Evolutionary conservation across 2,113 vertebrate species (phyloP).

Genomic region (Uria lomvia): DNA sequence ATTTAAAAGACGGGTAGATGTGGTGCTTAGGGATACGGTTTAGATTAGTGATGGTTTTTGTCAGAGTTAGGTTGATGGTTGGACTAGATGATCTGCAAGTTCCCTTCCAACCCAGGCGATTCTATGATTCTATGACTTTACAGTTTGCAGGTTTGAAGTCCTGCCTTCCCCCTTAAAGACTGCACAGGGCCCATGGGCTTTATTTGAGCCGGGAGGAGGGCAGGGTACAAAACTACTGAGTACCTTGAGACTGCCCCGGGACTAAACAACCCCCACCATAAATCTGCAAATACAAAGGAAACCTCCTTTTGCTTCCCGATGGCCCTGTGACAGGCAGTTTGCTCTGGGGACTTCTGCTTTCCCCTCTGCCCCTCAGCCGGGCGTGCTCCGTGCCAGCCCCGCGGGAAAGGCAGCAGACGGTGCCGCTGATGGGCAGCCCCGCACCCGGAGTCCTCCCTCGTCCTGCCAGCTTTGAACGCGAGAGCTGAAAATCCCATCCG

Average conservation of each 20-base stretch:
- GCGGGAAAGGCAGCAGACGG: too few relatives aligned
- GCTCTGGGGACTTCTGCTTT: neutral
- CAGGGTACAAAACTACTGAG: neutral
- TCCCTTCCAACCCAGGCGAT: neutral
- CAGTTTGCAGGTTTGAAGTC: neutral
- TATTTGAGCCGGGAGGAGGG: neutral
- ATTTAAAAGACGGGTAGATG: neutral
- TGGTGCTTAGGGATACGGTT: neutral
- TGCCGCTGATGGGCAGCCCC: neutral
- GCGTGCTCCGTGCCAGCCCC: fast-evolving
- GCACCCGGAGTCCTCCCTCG: neutral
- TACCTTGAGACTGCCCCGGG: neutral
- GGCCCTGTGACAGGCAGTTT: neutral
- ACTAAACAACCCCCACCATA: neutral
- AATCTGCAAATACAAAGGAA: too few relatives aligned
- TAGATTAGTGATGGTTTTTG: neutral
- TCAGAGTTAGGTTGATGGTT: neutral
- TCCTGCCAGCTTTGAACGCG: neutral
- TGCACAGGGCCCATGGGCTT: neutral
- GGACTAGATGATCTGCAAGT: neutral
- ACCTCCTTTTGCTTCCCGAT: neutral
- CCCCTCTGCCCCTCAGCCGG: neutral
- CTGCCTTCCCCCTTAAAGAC: neutral
- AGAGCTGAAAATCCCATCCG: neutral
- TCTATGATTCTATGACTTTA: neutral